These are phyloP conservation scores for Ophion ventricosus DNA, from an alignment of 2,888 invertebrate species.

Conservation along the genomic window DNA sequence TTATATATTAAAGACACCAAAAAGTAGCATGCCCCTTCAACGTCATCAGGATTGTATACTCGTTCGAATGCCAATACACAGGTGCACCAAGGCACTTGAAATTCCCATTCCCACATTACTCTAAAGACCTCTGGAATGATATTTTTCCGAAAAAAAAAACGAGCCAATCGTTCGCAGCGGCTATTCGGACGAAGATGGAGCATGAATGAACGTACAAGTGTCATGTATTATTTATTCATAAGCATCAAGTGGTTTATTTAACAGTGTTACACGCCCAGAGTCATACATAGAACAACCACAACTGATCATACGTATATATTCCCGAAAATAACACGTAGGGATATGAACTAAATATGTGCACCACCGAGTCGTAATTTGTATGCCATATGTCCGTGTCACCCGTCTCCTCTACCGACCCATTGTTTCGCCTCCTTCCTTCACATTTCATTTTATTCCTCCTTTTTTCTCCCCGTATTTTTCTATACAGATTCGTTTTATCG, in stretches of 20 bases:
- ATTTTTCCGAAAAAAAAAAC: not conserved
- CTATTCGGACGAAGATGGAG: not conserved
- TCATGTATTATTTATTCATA: constrained; percentile 73
- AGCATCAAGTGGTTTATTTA: constrained; percentile 82
- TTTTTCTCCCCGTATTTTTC: constrained; percentile 19
- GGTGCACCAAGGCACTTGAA: not conserved
- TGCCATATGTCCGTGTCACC: constrained; percentile 78
- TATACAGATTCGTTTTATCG: constrained; percentile 11
- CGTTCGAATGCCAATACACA: not conserved
- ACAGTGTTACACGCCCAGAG: constrained; percentile 81
- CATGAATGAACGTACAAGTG: not conserved
- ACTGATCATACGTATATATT: constrained; percentile 75
- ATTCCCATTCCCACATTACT: not conserved
- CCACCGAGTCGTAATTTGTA: constrained; percentile 81
- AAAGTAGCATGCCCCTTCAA: not conserved
- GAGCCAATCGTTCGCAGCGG: too few relatives aligned
- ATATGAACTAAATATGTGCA: constrained; percentile 67
- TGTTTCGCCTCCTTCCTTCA: constrained; percentile 55
- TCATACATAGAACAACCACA: constrained; percentile 82
- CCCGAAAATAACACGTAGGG: constrained; percentile 72
- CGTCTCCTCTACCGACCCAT: constrained; percentile 40
- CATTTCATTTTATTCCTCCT: not conserved
- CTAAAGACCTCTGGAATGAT: not conserved
- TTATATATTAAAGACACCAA: not conserved
- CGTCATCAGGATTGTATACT: not conserved